A percentile compares a stretch with the other conserved stretches of the same genome.
phyloP scores from a whole-genome alignment of 2,888 invertebrate genomes.

The Lasioglossum oenotherae region DNA sequence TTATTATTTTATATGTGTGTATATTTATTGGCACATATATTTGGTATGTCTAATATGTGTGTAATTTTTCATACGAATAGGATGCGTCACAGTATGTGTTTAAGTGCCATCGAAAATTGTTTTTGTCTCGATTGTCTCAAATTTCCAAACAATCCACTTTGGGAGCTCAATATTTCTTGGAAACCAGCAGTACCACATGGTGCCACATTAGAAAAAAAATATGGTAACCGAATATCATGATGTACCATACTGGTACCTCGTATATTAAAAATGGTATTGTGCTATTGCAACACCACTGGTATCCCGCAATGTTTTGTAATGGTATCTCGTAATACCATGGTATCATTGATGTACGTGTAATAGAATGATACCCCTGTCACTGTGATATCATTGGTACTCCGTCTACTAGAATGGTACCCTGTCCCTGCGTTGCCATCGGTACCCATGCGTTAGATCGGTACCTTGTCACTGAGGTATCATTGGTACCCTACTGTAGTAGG shows the following conservation, averaged over 20 bases:
- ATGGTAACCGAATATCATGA: not conserved
- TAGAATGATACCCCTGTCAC: constrained; percentile 1
- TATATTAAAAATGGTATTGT: constrained; percentile 11
- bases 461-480: constrained; percentile 1
- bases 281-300: not conserved
- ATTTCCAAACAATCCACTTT: not conserved
- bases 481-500: not conserved
- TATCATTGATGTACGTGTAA: constrained; percentile 8
- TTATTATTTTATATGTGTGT: constrained; percentile 36
- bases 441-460: not conserved
- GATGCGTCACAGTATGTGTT: constrained; percentile 8
- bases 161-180: constrained; percentile 6
- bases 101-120: constrained; percentile 14
- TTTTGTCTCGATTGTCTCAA: constrained; percentile 3
- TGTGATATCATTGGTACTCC: constrained; percentile 9
- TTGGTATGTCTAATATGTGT: constrained; percentile 16
- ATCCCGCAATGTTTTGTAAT: not conserved
- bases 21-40: constrained; percentile 35
- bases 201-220: not conserved
- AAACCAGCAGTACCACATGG: not conserved
- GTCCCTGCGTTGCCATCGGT: not conserved
- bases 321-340: not conserved
- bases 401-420: constrained; percentile 12
- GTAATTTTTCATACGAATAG: constrained; percentile 19
- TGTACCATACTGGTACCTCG: not conserved